Conservation (phyloP, 2,113 vertebrate genomes). For the Nycticryphes semicollaris region DNA sequence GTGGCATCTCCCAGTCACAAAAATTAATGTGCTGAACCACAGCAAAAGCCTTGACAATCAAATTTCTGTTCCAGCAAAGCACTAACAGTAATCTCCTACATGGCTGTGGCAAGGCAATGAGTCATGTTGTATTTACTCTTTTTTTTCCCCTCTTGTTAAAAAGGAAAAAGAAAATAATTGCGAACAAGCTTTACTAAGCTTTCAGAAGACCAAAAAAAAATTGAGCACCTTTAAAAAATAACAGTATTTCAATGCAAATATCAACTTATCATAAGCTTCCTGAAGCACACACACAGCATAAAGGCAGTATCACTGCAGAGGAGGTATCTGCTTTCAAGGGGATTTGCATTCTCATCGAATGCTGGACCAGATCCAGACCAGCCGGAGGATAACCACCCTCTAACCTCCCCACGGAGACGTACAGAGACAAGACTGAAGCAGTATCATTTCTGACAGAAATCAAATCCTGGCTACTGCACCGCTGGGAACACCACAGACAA, state of each 20-base stretch:
- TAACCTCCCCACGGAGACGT: constrained; percentile 54
- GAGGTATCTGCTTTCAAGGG: constrained; percentile 63
- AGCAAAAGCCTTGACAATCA: neutral
- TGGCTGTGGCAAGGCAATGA: neutral
- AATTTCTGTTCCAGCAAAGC: neutral
- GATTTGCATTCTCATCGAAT: constrained; percentile 67
- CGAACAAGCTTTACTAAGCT: neutral
- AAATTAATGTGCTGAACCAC: neutral
- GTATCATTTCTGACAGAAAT: constrained; percentile 73
- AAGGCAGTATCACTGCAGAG: constrained; percentile 10
- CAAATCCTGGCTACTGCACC: constrained; percentile 62
- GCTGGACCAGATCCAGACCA: constrained; percentile 60
- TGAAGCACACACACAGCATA: neutral
- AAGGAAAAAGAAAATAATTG: neutral
- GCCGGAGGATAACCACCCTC: constrained; percentile 54
- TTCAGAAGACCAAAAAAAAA: neutral
- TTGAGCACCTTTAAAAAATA: neutral
- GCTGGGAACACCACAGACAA: constrained; percentile 57
- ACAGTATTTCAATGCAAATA: neutral
- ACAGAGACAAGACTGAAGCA: constrained; percentile 58
- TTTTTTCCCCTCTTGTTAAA: neutral
- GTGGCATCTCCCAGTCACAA: neutral
- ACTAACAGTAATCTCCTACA: neutral
- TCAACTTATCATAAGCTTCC: constrained; percentile 24
- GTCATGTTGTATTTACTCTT: neutral